Base-by-base conservation (phyloP, 2,888 invertebrate species). In the Callinectes sapidus region DNA sequence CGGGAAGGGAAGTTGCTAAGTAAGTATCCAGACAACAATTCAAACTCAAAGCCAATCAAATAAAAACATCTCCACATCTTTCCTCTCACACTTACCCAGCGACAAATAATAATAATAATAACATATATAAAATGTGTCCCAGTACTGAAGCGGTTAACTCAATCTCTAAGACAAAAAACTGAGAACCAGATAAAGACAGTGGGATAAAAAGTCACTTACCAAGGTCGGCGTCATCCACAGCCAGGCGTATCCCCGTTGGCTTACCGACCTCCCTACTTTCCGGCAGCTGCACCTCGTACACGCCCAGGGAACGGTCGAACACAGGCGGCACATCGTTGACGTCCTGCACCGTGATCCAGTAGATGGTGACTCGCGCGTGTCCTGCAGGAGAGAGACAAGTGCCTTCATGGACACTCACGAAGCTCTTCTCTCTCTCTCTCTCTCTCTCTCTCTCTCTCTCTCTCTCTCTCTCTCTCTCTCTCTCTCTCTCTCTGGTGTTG, bases 341-440 rank as follows among this genome's bases (percentile, higher is more conserved):
- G 91, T 94, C 94, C 88, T 92, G 93, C 23, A 94, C 92, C 42
- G 92, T 92, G 23, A 94, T 92, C 94, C 94, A 94, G 89, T 93
- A 94, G 66, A 90, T 88, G 71, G 87, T 93, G 55, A 89, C 85
- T 3, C 92, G 90, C 87, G 91, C 90, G 92, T 93, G 93, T 1
- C 66, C 93, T 93, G 86, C 35, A 13, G 18, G 81, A 28, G 71
- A 71, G 81, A 28, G 71, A 71, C 81, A 28, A 23, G 6, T 28
- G 28, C 71, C 3, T 28, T 1, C 35, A 39, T 42, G 14, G 42
- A 18, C 61, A 55, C 55, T 55, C 1, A n/a, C n/a, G n/a, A n/a
- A n/a, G n/a, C n/a, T n/a, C n/a, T n/a, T n/a, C n/a, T n/a, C n/a
- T n/a, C n/a, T n/a, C n/a, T n/a, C n/a, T n/a, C n/a, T n/a, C n/a